Evolutionary conservation across 2,888 invertebrate genomes (phyloP), one percentile per base, ranked within the genome.

Genomic region (Lathronympha strigana): DNA sequence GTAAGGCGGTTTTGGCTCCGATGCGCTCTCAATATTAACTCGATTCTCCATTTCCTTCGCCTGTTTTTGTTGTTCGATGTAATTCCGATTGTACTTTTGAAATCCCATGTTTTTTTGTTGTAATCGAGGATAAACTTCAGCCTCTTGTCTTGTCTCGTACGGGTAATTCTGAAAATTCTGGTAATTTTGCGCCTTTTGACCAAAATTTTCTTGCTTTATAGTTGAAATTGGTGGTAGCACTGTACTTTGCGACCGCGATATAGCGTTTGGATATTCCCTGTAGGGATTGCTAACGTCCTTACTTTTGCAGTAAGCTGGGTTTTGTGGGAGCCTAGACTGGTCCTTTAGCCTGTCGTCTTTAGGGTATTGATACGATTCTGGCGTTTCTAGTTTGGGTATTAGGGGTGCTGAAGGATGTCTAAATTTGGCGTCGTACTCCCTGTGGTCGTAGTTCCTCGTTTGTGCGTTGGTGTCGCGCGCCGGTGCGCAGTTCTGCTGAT

Each of bases 161-260:
- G 83, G 74, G 76, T 79, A 85, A 69, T 83, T 83, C 76, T 84
- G 88, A 70, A 84, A 87, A 72, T 83, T 84, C 66, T 86, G 87
- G 72, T 82, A 90, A 69, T 70, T 80, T 51, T 82, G 84, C 57
- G 78, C 69, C 71, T 87, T 90, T 63, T 83, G 84, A n/a, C 82
- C 82, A 71, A 88, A 90, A 69, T 88, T 88, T 68, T 93, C 92
- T 69, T 92, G 89, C 72, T 93, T 93, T 69, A 93, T 92, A 1
- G 92, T 92, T 5, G 92, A 92, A 76, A 92, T 92, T 28, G 92
- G 92, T 19, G 92, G 92, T 60, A 92, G 76, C 9, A 85, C 84
- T 25, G 84, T 84, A 61, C 79, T 86, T 67, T 86, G 80, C n/a
- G 80, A 69, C 66, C 80, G 79, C 25, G 78, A 67, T 57, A 78